Evolutionary conservation across 2,888 invertebrate species (phyloP).

Genomic region (Oligia fasciuncula): DNA sequence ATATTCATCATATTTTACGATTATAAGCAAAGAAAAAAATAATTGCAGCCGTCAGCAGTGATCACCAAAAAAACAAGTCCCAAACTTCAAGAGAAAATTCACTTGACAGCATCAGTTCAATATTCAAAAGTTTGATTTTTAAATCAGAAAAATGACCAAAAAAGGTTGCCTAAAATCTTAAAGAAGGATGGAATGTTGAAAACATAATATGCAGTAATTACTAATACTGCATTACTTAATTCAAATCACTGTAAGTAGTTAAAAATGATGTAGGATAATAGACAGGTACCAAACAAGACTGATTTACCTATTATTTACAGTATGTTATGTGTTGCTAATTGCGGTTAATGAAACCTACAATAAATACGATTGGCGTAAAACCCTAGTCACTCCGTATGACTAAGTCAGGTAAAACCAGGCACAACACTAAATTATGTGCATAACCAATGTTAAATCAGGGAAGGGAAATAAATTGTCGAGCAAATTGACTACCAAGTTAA

Average conservation of each 20-base stretch:
- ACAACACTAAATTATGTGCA: conserved; percentile 6
- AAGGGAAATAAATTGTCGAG: not conserved
- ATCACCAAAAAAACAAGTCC: too few relatives aligned
- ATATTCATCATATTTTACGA: too few relatives aligned
- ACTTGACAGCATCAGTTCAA: too few relatives aligned
- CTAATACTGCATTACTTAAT: too few relatives aligned
- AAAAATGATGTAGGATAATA: not conserved
- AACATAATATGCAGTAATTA: too few relatives aligned
- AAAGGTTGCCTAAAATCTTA: too few relatives aligned
- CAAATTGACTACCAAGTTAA: not conserved
- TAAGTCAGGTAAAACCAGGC: conserved; percentile 23
- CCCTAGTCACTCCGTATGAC: conserved; percentile 10
- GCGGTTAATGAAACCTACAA: not conserved
- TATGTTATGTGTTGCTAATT: conserved; percentile 2
- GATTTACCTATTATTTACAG: not conserved
- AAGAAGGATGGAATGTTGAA: too few relatives aligned
- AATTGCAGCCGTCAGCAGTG: too few relatives aligned
- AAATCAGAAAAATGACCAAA: too few relatives aligned
- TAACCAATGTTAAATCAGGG: conserved; percentile 20
- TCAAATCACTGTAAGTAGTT: not conserved
- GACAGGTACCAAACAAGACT: not conserved
- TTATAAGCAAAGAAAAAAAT: too few relatives aligned
- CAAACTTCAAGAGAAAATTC: too few relatives aligned
- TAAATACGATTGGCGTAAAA: conserved; percentile 18
- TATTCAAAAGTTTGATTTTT: too few relatives aligned